Base-by-base conservation (phyloP, 2,113 vertebrate species). In the Artemisiospiza belli region DNA sequence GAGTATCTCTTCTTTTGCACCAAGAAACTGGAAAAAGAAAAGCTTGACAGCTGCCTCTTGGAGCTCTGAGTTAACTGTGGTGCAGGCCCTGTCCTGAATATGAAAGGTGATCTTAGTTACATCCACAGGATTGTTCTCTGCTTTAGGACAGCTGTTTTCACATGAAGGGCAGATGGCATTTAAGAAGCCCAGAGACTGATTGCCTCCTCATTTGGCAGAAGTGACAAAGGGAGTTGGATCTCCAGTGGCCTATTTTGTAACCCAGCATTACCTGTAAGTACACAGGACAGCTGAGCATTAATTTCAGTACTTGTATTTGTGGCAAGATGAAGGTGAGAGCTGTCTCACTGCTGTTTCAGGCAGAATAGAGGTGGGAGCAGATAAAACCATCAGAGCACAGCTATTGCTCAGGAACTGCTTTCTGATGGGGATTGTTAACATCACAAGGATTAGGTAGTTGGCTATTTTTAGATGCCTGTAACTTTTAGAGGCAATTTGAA, bases 381-480 rank as follows among this genome's bases (percentile, higher is more conserved):
- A 51, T 15, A 81, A 81, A 87, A 3, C 1, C 59, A 46, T 83
- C 6, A 73, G 73, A 82, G 88, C 35, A 49, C 73, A 83, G 64
- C 80, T 68, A 61, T 57, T 89, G 68, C 85, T 93, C 79, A 75
- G 93, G 72, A 88, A 8, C 76, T 83, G 28, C 21, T 90, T 83
- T 77, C 72, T 93, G 68, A 33, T 27, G 68, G 83, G 73, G 37
- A 54, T 70, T 94, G 83, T 89, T 94, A 94, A 69, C 88, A 92
- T 87, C 80, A 66, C 59, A 55, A 55, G 66, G 66, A 82, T 92
- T 92, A 89, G 86, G 64, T 51, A 81, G 66, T 25, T 94, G 86
- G 83, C 90, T 93, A 83, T 89, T 97, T 96, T 96, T 96, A 94
- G 95, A 24, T 76, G 77, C 70, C 66, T 92, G 3, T 90, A 96